Evolutionary conservation across 2,113 vertebrate genomes (phyloP).

Genomic region (Percina caprodes): DNA sequence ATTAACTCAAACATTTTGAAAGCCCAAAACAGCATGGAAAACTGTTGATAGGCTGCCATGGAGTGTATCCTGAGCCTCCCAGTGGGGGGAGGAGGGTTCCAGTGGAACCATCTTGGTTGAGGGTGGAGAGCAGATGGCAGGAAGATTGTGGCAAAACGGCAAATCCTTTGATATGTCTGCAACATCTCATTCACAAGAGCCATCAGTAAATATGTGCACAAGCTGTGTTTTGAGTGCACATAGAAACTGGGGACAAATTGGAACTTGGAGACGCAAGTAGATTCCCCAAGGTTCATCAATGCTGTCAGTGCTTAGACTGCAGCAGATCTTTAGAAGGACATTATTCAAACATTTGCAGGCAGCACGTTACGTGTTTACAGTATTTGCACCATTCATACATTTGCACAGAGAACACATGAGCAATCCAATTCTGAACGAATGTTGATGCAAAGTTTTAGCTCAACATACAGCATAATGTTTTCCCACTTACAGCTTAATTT

Average conservation of each 20-base stretch:
- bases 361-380: neutral
- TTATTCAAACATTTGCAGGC: neutral
- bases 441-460: neutral
- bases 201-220: conserved; percentile 60
- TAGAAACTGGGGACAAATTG: conserved; percentile 58
- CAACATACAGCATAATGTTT: neutral
- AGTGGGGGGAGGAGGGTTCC: conserved; percentile 11
- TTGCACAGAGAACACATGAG: neutral
- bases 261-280: conserved; percentile 33
- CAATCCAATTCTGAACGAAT: neutral
- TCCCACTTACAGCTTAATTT: neutral
- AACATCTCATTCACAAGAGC: conserved; percentile 52
- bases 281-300: conserved; percentile 25
- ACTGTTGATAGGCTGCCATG: conserved; percentile 20
- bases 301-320: neutral
- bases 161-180: conserved; percentile 66
- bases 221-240: conserved; percentile 49
- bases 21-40: neutral
- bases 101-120: conserved; percentile 57
- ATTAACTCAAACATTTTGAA: conserved; percentile 3
- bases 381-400: neutral
- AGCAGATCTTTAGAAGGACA: neutral
- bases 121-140: conserved; percentile 66
- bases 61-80: conserved; percentile 30
- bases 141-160: conserved; percentile 50